Conservation (phyloP, 2,888 invertebrate species). For the Eristalinus sepulchralis region DNA sequence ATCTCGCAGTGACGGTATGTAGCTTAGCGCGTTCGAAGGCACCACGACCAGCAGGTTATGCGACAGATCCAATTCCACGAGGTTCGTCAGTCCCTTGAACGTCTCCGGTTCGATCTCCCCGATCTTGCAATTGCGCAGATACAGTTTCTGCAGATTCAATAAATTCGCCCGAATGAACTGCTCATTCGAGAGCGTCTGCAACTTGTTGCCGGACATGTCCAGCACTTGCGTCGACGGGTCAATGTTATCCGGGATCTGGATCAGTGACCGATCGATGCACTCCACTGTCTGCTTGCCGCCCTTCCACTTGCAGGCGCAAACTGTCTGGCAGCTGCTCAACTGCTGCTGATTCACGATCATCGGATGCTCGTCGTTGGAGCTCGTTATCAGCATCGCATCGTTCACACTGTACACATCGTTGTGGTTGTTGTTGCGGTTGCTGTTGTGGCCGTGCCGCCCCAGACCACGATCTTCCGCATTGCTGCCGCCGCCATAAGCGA, state of each 20-base stretch:
- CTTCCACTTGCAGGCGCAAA: slow-evolving; percentile 96
- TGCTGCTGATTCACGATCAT: slow-evolving; percentile 75
- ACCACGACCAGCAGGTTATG: slow-evolving; percentile 90
- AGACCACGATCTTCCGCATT: slow-evolving; percentile 50
- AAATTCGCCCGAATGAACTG: slow-evolving; percentile 91
- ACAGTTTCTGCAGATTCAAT: slow-evolving; percentile 92
- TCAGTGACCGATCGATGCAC: slow-evolving; percentile 91
- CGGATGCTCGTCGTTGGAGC: slow-evolving; percentile 70
- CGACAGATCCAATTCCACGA: slow-evolving; percentile 94
- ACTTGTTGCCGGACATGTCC: slow-evolving; percentile 93
- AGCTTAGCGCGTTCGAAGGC: slow-evolving; percentile 89
- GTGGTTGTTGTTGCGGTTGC: slow-evolving; percentile 53
- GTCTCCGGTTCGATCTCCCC: slow-evolving; percentile 93
- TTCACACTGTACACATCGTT: slow-evolving; percentile 66
- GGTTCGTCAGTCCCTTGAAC: slow-evolving; percentile 92
- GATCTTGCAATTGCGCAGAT: slow-evolving; percentile 91
- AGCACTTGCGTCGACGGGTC: slow-evolving; percentile 95
- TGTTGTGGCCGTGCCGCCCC: slow-evolving; percentile 60
- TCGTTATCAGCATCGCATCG: slow-evolving; percentile 61
- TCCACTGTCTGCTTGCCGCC: slow-evolving; percentile 96
- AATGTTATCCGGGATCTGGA: slow-evolving; percentile 91
- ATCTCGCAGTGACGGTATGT: slow-evolving; percentile 91
- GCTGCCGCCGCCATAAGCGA: slow-evolving; percentile 72
- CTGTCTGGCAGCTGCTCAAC: slow-evolving; percentile 83
- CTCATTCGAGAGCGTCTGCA: slow-evolving; percentile 91